Base-by-base conservation (phyloP, 2,797 vertebrate species). In the Spondyliosoma cantharus region DNA sequence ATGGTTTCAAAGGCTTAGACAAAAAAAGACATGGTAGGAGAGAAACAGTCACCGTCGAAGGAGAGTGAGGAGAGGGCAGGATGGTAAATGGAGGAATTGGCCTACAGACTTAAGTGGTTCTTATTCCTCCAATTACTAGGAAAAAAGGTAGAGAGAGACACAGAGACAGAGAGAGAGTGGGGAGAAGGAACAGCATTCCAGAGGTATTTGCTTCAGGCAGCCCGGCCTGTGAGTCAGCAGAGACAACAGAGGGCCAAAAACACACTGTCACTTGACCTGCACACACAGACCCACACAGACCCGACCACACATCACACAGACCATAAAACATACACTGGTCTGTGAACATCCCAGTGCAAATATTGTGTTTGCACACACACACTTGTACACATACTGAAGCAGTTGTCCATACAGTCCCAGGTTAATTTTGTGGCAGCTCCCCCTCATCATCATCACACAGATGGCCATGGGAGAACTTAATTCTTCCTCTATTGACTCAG, bases 401-500 rank as follows among this genome's bases (percentile, higher is more conserved):
- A 71, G 79, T 79, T 71, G 76, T 85, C 69, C 2, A 29, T 66
- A 76, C 57, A 76, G 81, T 89, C 86, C 79, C 86, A 93, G 91
- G 93, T 93, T 93, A 85, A 91, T 90, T 88, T 91, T 66, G 83
- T 85, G 82, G 86, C 83, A 83, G 85, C 88, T 82, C 82, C 69
- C 83, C 86, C 76, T 87, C 81, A 74, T 91, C 87, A 82, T 86
- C 88, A 81, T 83, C 84, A 91, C 92, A 88, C 94, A 94, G 93
- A 94, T 94, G 93, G 93, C 88, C 88, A 83, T 29, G 14, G 75
- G 87, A 92, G 88, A 93, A 92, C 89, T 92, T 93, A 93, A 95
- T 93, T 93, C 92, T 89, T 86, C 79, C 76, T 93, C 77, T 93
- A 77, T 93, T 94, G 92, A 90, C 92, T 90, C 80, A 86, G 90